phyloP scores from a whole-genome alignment of 1,140 invertebrate genomes.

The Eumeta japonica region DNA sequence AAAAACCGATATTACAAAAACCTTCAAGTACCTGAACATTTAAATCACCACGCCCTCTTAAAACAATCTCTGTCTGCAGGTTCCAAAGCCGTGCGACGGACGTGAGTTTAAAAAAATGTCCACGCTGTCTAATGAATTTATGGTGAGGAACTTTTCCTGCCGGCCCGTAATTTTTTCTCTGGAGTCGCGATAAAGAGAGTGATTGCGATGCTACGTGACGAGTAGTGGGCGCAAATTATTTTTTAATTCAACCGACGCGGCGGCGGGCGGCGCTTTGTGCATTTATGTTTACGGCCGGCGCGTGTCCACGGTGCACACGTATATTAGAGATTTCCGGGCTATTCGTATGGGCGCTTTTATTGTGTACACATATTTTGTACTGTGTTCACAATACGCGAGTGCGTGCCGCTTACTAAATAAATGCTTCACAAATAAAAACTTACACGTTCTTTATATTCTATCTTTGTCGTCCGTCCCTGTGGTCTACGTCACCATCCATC shows the following conservation, averaged over 20 bases:
- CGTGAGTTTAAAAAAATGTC: constrained; percentile 39
- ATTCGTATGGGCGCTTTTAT: too few relatives aligned
- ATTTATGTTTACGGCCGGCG: too few relatives aligned
- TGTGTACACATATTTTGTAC: too few relatives aligned
- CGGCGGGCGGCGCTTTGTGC: not conserved
- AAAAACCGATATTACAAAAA: too few relatives aligned
- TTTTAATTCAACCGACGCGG: constrained; percentile 13
- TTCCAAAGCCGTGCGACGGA: constrained; percentile 13
- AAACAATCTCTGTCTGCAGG: not conserved
- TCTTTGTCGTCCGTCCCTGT: too few relatives aligned
- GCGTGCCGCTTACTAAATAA: too few relatives aligned
- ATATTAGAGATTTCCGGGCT: too few relatives aligned
- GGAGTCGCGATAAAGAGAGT: constrained; percentile 31
- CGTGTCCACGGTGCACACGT: too few relatives aligned
- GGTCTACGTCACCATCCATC: too few relatives aligned
- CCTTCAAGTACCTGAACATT: not conserved
- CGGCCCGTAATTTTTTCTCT: constrained; percentile 32
- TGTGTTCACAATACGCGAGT: too few relatives aligned
- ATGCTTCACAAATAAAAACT: too few relatives aligned
- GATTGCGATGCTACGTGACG: constrained; percentile 34
- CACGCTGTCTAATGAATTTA: constrained; percentile 52
- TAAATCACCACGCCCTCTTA: not conserved
- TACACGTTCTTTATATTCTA: too few relatives aligned
- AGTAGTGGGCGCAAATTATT: constrained; percentile 17
- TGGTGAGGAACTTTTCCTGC: constrained; percentile 45